Evolutionary conservation across 2,113 vertebrate species (phyloP).

Genomic region (Pseudorasbora parva): DNA sequence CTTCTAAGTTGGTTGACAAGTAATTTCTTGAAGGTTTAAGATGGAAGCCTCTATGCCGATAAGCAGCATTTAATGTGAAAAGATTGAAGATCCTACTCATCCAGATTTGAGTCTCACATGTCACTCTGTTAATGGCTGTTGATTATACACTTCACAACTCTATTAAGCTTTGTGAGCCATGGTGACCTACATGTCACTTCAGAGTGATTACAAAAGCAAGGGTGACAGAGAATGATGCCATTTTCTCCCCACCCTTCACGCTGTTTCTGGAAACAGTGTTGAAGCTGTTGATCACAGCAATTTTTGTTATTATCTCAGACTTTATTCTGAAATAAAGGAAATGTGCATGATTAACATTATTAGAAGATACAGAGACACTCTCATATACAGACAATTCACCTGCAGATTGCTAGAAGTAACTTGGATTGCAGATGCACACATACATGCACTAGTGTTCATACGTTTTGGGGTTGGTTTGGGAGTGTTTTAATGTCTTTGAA

Average conservation of each 20-base stretch:
- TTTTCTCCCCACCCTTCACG: conserved; percentile 33
- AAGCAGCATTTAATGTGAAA: not conserved
- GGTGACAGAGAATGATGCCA: conserved; percentile 25
- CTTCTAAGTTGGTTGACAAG: not conserved
- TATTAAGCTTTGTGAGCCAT: conserved; percentile 17
- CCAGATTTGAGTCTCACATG: conserved; percentile 7
- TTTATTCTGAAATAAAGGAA: not conserved
- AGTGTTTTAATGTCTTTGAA: not conserved
- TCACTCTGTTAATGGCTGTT: conserved; percentile 14
- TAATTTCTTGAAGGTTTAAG: not conserved
- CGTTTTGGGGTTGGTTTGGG: too few relatives aligned
- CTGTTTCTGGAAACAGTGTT: conserved; percentile 18
- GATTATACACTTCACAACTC: conserved; percentile 17
- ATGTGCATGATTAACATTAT: too few relatives aligned
- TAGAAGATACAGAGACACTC: too few relatives aligned
- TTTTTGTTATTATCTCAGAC: conserved; percentile 20
- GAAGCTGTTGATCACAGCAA: conserved; percentile 34
- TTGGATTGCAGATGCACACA: too few relatives aligned
- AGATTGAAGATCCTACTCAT: not conserved
- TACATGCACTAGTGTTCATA: too few relatives aligned
- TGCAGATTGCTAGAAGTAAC: too few relatives aligned
- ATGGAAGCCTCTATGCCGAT: not conserved
- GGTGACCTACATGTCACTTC: conserved; percentile 45
- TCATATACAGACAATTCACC: too few relatives aligned
- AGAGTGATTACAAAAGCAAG: conserved; percentile 36